phyloP scores from a whole-genome alignment of 2,113 vertebrate species.

The Oenanthe melanoleuca region DNA sequence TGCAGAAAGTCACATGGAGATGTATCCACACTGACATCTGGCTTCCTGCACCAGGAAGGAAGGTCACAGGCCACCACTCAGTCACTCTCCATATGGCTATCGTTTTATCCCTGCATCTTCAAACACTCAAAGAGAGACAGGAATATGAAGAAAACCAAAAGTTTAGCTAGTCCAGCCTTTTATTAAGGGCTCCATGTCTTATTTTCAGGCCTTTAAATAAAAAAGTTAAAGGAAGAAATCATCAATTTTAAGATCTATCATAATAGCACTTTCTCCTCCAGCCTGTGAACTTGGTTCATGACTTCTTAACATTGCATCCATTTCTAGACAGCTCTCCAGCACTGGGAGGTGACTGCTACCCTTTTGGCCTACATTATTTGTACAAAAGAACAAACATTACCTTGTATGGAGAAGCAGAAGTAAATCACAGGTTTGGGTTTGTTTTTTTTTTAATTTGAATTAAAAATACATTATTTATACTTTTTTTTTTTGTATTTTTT shows the following conservation, averaged over 20 bases:
- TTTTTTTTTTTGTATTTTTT: neutral
- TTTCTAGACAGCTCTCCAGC: neutral
- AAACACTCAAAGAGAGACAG: neutral
- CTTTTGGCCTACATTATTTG: neutral
- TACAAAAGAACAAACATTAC: neutral
- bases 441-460: neutral
- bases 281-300: neutral
- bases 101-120: neutral
- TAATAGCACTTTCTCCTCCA: neutral
- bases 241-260: rapidly evolving
- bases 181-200: neutral
- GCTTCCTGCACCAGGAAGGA: neutral
- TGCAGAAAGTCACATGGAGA: neutral
- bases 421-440: neutral
- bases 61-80: neutral
- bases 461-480: neutral
- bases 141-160: neutral
- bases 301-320: neutral
- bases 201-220: neutral
- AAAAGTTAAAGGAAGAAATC: neutral
- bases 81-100: neutral
- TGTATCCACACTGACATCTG: neutral
- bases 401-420: neutral
- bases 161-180: neutral
- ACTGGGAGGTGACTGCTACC: neutral